Base-by-base conservation (phyloP, 1,140 invertebrate species). In the Myzus persicae region DNA sequence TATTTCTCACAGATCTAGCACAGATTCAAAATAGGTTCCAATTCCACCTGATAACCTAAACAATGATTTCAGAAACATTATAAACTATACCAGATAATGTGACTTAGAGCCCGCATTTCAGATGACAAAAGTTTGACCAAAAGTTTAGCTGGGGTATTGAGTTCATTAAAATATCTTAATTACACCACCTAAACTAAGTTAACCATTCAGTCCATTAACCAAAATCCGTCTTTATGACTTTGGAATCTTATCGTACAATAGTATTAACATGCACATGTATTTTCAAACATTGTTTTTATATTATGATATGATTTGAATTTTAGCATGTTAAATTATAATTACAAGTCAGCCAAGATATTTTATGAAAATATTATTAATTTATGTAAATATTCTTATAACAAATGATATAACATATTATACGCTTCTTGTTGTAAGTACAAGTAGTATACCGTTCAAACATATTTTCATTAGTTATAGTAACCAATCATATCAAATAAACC, bases 141-240 rank as follows among this genome's bases (percentile, higher is more conserved):
- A 89, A 89, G 88, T 89, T 89, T 89, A 89, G 24, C 88, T 36
- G 36, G 88, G 8, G 46, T 89, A 89, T 89, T 54, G 88, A 89
- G 88, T 89, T 89, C 88, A 89, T 91, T 91, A 59, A 91, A 91
- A 91, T 76, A 91, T 91, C 90, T 91, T 91, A 91, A 91, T 91
- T 91, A 91, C 54, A 59, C 59, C 90, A 76, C 59, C 90, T 59
- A 67, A 31, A 67, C 90, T 91, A 76, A 76, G 90, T 59, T 76
- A 91, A 91, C 38, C 59, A 46, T 91, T 91, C 90, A 42, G 90
- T 91, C 54, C 90, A 91, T 91, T 91, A 91, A 91, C 90, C 90
- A 76, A 91, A 91, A 91, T 91, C 59, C 90, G 59, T 91, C 90
- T 91, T 91, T 91, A 91, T 76, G 38, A 44, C 59, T 91, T 44